Evolutionary conservation across 2,113 vertebrate species (phyloP), one percentile per base, ranked within the genome.

Genomic region (Pogona vitticeps): DNA sequence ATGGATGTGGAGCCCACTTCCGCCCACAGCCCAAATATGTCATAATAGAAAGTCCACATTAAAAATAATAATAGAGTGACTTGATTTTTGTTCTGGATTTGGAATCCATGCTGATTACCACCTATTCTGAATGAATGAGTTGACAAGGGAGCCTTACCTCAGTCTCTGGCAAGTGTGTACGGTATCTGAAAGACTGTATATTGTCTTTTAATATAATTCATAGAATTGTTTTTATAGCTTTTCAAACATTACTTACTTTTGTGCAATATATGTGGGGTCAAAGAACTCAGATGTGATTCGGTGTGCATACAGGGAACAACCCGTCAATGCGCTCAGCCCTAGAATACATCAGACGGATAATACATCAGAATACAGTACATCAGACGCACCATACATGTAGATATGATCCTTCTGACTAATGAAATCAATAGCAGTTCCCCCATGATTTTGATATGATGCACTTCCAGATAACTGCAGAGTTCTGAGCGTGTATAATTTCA

Each of bases 311-410:
- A 97, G 96, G 2, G 98, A 98, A 91, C 98, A 99, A 70, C 97
- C 97, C 68, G 97, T 97, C 97, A 99, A 96, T n/a, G 98, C 98
- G 88, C 97, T 97, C 71, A 98, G 90, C 52, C 98, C 98, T 99
- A 78, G 90, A 95, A 95, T 79, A 89, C 28, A 93, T 40, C 84
- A 94, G 87, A 90, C 12, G 83, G 80, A 88, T 33, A 88, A 20
- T 72, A 71, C 92, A 63, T 89, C 20, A 76, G 70, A 59, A 80
- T 92, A 72, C 83, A 91, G 93, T 76, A 70, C 58, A 18, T n/a
- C n/a, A n/a, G n/a, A n/a, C 61, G n/a, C n/a, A 85, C 85, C 72
- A 40, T 26, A 89, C 65, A 71, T 90, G 78, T 87, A 87, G 21
- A 88, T 79, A 87, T 93, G 82, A 90, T 70, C 85, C 86, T 85